These are phyloP conservation scores for Crypturellus undulatus DNA, from an alignment of 2,113 vertebrate genomes.

Conservation along the genomic window DNA sequence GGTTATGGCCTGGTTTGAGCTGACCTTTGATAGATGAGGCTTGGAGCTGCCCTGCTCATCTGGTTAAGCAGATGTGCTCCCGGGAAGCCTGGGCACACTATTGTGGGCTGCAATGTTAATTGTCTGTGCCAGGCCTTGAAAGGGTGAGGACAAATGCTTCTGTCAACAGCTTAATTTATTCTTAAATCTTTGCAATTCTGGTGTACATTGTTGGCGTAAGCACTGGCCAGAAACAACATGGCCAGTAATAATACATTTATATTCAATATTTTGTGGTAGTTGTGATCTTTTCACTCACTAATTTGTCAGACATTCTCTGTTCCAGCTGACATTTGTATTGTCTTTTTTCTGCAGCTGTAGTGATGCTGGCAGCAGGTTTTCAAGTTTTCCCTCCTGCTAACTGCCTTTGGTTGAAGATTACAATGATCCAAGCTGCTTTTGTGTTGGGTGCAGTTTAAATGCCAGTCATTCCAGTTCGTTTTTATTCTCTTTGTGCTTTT, in stretches of 20 bases:
- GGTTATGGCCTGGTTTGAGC: neutral
- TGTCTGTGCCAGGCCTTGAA: neutral
- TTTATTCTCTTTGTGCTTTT: slow-evolving; percentile 12
- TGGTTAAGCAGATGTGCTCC: neutral
- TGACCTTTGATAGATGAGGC: neutral
- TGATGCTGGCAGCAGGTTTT: neutral
- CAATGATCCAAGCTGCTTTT: slow-evolving; percentile 16
- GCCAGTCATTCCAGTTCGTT: neutral
- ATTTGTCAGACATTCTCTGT: neutral
- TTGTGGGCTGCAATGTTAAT: neutral
- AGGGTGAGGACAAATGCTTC: neutral
- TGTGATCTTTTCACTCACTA: neutral
- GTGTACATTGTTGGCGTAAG: neutral
- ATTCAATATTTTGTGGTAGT: neutral
- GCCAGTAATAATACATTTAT: neutral
- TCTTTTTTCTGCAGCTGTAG: slow-evolving; percentile 13
- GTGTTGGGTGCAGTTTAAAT: slow-evolving; percentile 15
- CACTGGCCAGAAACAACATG: neutral
- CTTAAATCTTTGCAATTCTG: neutral
- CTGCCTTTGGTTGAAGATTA: slow-evolving; percentile 15
- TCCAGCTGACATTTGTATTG: neutral
- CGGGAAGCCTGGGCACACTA: neutral
- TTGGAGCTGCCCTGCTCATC: neutral
- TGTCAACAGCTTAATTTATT: neutral
- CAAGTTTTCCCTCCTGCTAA: neutral